Base-by-base conservation (phyloP, 2,797 vertebrate species). In the Naso thynnoides region DNA sequence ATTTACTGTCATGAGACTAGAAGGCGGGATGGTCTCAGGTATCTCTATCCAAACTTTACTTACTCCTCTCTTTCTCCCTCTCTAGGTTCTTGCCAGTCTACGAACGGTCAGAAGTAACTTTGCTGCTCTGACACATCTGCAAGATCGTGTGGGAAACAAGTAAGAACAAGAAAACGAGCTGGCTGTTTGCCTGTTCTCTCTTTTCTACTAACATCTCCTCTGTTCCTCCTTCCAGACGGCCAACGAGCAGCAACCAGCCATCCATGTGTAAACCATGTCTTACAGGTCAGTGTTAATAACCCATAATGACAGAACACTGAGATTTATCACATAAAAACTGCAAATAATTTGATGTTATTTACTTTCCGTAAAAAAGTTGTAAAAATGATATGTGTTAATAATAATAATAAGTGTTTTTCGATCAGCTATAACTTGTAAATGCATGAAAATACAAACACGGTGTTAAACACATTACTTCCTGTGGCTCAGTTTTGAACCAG, bases 21-120 rank as follows among this genome's bases (percentile, higher is more conserved):
- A 54, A 2, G n/a, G 29, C 33, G 2, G 16, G 21, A 5, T 33
- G 38, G 49, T 53, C 24, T 56, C 31, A 0, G 3, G 14, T 55
- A 18, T 64, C 15, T 61, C 13, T 49, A n/a, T 13, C 26, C 3
- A 31, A 1, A 5, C 11, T 1, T 44, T 6, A 19, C 52, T 64
- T 44, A 55, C 5, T 11, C 14, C 19, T 53, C 38, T 67, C 18
- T 16, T 70, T 41, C 62, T 56, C 23, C 36, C 23, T 21, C 5
- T 47, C 59, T 70, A 98, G 98, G 96, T 99, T 83, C 93, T 99
- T 77, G 97, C 98, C 85, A 99, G 97, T 83, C 94, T 99, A 47
- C 91, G 95, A 79, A 98, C 97, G 0, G 94, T 99, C 52, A 95
- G 97, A 52, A 96, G 89, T 84, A 98, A 98, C 84, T 94, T 97